Conservation (phyloP, 30 jellyfish, hydroid and myxozoan species). For the Aurelia sp. region DNA sequence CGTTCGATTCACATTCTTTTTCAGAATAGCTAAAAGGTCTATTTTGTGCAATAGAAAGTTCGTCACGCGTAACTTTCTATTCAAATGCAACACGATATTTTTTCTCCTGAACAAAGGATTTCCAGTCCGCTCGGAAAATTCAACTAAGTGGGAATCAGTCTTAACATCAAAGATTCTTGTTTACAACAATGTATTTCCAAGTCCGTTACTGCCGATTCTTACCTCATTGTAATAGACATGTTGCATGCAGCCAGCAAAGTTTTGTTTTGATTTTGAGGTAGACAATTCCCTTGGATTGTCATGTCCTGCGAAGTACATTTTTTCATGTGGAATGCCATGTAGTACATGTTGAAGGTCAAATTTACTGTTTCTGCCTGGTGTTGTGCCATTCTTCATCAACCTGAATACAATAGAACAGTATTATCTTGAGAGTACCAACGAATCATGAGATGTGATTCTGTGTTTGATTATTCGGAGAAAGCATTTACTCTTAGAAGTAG, state of each 20-base stretch:
- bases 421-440: background rate
- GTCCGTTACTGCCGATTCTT: background rate
- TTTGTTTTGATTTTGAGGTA: slow-evolving; percentile 61
- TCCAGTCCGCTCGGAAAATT: too few species aligned
- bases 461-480: too few species aligned
- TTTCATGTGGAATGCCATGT: slow-evolving; percentile 11
- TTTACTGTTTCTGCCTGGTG: slow-evolving; percentile 84
- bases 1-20: too few species aligned
- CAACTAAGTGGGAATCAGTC: too few species aligned
- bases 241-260: slow-evolving; percentile 88
- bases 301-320: slow-evolving; percentile 84
- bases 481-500: background rate
- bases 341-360: slow-evolving; percentile 59
- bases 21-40: too few species aligned
- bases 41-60: too few species aligned
- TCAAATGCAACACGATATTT: too few species aligned
- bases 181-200: too few species aligned
- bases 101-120: too few species aligned
- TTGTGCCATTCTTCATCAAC: slow-evolving; percentile 50
- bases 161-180: too few species aligned
- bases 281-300: slow-evolving; percentile 36
- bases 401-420: slow-evolving; percentile 16
- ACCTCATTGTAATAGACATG: slow-evolving; percentile 77
- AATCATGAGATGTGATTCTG: too few species aligned
- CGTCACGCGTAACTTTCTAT: too few species aligned